phyloP scores from a whole-genome alignment of 1,140 invertebrate species.

The Polyergus mexicanus region DNA sequence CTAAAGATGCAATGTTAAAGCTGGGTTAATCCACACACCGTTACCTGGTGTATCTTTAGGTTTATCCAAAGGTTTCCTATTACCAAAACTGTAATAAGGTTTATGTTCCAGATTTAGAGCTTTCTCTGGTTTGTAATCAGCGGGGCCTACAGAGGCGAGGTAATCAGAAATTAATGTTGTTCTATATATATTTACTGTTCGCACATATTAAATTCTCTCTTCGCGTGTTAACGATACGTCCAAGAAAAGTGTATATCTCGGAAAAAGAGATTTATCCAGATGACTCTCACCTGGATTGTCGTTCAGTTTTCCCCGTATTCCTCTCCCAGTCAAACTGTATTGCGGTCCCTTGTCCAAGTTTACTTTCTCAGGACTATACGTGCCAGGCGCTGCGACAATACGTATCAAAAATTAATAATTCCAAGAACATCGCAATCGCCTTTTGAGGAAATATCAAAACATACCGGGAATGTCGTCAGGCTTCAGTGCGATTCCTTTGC shows the following conservation, averaged over 20 bases:
- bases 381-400: conserved; percentile 60
- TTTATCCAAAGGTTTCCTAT: conserved; percentile 82
- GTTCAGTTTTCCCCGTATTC: conserved; percentile 26
- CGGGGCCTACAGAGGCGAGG: conserved; percentile 83
- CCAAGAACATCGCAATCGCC: neutral
- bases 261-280: neutral
- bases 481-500: conserved; percentile 83
- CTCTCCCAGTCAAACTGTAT: conserved; percentile 86
- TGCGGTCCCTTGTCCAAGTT: conserved; percentile 88
- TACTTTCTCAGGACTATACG: conserved; percentile 82
- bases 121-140: conserved; percentile 88
- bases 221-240: conserved; percentile 1
- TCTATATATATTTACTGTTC: neutral
- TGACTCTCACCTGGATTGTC: conserved; percentile 37
- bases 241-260: conserved; percentile 1
- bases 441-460: neutral
- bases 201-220: conserved; percentile 5
- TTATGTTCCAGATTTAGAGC: conserved; percentile 88
- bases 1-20: conserved; percentile 16
- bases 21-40: conserved; percentile 32
- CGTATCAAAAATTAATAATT: neutral
- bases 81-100: conserved; percentile 88
- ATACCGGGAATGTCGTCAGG: conserved; percentile 87
- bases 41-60: conserved; percentile 76
- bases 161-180: conserved; percentile 50